phyloP scores from a whole-genome alignment of 2,797 vertebrate species.

The Menidia menidia region DNA sequence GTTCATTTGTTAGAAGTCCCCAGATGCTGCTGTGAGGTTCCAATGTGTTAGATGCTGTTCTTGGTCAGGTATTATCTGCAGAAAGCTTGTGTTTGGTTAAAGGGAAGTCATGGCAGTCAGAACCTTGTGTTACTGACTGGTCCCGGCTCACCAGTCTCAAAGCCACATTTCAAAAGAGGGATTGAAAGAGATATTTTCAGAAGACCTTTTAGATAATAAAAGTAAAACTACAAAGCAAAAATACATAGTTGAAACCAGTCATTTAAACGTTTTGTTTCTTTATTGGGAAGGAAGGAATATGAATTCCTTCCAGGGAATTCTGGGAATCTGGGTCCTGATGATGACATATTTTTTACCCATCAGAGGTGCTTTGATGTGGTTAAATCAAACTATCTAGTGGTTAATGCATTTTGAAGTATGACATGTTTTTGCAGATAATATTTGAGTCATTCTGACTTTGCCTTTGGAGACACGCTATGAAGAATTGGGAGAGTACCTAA shows the following conservation, averaged over 20 bases:
- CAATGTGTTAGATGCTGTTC: background rate
- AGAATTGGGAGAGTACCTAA: background rate
- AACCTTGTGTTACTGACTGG: background rate
- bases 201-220: too few relatives aligned
- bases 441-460: constrained; percentile 36
- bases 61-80: constrained; percentile 22
- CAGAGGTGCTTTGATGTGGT: constrained; percentile 7
- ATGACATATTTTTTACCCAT: constrained; percentile 4
- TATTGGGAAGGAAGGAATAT: background rate
- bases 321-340: background rate
- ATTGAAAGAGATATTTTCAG: too few relatives aligned
- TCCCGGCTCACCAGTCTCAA: background rate
- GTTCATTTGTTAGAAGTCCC: too few relatives aligned
- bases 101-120: background rate
- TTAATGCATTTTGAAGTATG: constrained; percentile 9
- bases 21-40: background rate
- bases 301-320: too few relatives aligned
- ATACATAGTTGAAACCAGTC: too few relatives aligned
- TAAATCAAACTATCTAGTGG: constrained; percentile 18
- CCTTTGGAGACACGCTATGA: background rate
- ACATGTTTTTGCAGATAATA: constrained; percentile 6
- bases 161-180: background rate
- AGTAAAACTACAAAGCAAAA: too few relatives aligned
- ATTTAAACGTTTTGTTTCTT: background rate
- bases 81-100: background rate